These are phyloP conservation scores for Eulacestoma nigropectus DNA, from an alignment of 2,113 vertebrate genomes.

Conservation along the genomic window DNA sequence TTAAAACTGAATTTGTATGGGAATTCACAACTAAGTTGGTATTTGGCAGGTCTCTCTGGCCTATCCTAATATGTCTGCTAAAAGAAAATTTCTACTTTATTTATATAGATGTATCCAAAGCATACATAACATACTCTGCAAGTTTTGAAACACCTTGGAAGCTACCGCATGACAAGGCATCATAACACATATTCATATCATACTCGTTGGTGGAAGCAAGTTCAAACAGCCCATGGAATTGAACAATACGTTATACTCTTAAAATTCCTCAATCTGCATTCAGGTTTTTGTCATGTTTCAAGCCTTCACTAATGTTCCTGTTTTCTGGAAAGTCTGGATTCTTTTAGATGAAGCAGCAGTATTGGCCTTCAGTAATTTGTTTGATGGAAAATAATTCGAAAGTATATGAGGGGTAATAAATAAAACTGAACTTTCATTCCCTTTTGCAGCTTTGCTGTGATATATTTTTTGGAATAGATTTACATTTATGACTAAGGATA, in stretches of 20 bases:
- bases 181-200: neutral
- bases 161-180: neutral
- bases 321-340: neutral
- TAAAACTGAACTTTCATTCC: neutral
- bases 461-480: conserved; percentile 31
- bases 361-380: neutral
- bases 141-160: neutral
- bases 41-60: neutral
- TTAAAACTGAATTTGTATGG: neutral
- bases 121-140: neutral
- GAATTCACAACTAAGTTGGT: neutral
- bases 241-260: rapidly evolving
- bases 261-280: neutral
- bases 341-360: neutral
- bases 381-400: conserved; percentile 13
- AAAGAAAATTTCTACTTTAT: neutral
- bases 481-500: conserved; percentile 34
- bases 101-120: neutral
- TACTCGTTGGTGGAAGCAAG: neutral
- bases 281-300: neutral
- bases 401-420: neutral
- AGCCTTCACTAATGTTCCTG: neutral
- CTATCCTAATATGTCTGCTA: neutral
- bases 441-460: neutral
- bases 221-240: neutral